Conservation (phyloP, 2,797 vertebrate species). For the Lagodon rhomboides region DNA sequence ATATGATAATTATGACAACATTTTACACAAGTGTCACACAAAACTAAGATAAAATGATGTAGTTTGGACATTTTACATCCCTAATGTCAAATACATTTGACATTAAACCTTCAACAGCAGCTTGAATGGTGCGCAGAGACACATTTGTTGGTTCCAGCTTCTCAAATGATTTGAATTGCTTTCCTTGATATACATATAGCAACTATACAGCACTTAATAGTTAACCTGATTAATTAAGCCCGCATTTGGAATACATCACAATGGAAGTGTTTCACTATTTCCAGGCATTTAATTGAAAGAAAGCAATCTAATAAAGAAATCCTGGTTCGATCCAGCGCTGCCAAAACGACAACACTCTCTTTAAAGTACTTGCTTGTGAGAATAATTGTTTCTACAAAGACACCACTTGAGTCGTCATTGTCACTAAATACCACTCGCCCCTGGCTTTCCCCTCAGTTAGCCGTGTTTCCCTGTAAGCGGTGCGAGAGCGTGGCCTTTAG, state of each 20-base stretch:
- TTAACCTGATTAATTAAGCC: neutral
- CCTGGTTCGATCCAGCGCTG: too few species aligned
- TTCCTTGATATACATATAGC: neutral
- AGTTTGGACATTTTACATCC: too few species aligned
- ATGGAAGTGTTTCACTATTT: too few species aligned
- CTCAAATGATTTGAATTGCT: neutral
- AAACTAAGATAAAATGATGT: too few species aligned
- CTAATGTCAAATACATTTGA: too few species aligned
- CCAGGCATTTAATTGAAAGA: neutral
- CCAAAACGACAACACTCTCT: neutral
- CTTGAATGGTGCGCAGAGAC: too few species aligned
- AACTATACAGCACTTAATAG: neutral
- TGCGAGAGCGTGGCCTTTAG: conserved; percentile 27
- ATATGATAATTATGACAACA: too few species aligned
- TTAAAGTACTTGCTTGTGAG: neutral
- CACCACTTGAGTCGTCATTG: neutral
- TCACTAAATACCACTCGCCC: conserved; percentile 12
- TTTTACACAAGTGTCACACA: too few species aligned
- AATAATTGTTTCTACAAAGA: conserved; percentile 5
- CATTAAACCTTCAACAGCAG: too few species aligned
- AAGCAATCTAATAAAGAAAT: neutral
- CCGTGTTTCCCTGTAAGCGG: conserved; percentile 6
- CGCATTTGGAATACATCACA: neutral
- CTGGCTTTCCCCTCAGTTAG: conserved; percentile 15
- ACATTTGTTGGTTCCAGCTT: neutral